Conservation (phyloP, 2,797 vertebrate species). For the Loris lydekkerianus region DNA sequence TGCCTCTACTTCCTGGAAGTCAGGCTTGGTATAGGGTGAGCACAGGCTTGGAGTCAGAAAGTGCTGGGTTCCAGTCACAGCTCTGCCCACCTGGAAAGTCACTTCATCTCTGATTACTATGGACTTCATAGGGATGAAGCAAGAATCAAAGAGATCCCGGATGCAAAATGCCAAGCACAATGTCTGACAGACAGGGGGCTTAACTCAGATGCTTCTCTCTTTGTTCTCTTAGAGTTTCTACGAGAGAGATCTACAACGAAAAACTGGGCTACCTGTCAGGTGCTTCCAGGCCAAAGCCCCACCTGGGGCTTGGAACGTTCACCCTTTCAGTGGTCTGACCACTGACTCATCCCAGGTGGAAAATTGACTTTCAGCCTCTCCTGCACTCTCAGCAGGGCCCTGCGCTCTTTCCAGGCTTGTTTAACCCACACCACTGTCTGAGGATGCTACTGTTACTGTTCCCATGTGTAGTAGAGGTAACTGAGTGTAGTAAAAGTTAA, state of each 20-base stretch:
- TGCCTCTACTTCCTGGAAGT: not conserved
- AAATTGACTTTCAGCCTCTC: not conserved
- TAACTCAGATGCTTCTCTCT: not conserved
- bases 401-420: not conserved
- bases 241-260: not conserved
- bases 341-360: not conserved
- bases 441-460: not conserved
- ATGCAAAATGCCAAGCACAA: not conserved
- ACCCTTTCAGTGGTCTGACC: not conserved
- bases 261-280: not conserved
- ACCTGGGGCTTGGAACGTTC: not conserved
- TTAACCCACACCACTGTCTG: not conserved
- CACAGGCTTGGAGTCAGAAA: not conserved
- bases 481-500: not conserved
- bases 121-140: not conserved
- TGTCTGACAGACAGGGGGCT: not conserved
- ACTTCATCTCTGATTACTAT: not conserved
- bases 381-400: not conserved
- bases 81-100: not conserved
- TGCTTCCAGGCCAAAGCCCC: not conserved
- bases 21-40: not conserved
- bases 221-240: not conserved
- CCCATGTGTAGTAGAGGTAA: not conserved
- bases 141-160: not conserved
- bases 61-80: not conserved